Base-by-base conservation (phyloP, 1,140 invertebrate genomes). In the Contarinia nasturtii region DNA sequence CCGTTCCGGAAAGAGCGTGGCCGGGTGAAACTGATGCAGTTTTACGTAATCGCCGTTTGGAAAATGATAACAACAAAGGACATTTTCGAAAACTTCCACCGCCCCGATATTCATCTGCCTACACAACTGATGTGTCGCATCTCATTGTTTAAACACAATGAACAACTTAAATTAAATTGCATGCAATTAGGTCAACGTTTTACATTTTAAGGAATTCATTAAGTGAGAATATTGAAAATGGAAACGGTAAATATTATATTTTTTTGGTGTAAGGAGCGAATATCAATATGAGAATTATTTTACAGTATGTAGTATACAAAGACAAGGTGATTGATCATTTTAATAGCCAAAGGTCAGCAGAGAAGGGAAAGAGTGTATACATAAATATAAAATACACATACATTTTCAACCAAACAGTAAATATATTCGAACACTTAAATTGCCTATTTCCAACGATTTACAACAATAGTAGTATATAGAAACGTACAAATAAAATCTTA, bases 91-190 rank as follows among this genome's bases (percentile, higher is more conserved):
- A 27, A 27, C 27, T 10, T 5, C 27, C 71, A 42, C 67, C 76
- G 44, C 75, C 75, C 2, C 63, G 73, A 33, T 75, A 76, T 53
- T 67, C 75, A 49, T 75, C 75, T 5, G 74, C 73, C 2, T 77
- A 77, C 53, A 76, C 76, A 14, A 72, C 73, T 46, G 74, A 79
- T 56, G 76, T 79, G 3, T 77, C 76, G 20, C 76, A 79, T 60
- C 61, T 79, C 41, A 73, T 78, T 51, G 73, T 79, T 57, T 79
- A 74, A 69, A 27, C 27, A 10, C 27, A 27, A 27, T 27, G 27
- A 53, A 52, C 38, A 45, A 17, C 17, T 38, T n/a, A n/a, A n/a
- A 17, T 38, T 38, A 38, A n/a, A 3, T 5, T 17, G 33, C n/a
- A n/a, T 27, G 10, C 27, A 27, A 27, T 27, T 27, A 27, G 15